These are phyloP conservation scores for Neopipo cinnamomea DNA, from an alignment of 2,113 vertebrate species.

Conservation along the genomic window DNA sequence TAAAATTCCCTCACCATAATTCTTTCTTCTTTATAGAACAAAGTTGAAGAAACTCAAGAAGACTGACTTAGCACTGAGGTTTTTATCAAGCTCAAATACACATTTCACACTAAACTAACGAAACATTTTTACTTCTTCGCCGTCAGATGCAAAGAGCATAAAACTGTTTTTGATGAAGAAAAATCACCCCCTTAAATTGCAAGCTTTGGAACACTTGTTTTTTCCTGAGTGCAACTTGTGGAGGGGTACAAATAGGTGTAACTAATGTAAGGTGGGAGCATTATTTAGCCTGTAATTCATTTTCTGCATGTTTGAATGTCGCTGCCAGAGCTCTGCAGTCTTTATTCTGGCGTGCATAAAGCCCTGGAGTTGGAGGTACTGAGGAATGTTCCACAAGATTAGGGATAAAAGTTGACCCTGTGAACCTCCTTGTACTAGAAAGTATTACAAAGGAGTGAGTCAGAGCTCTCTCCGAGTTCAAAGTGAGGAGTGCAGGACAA, in stretches of 20 bases:
- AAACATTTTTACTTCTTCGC: not conserved
- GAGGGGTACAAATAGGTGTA: not conserved
- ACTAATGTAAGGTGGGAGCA: not conserved
- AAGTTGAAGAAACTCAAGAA: not conserved
- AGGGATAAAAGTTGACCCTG: conserved; percentile 27
- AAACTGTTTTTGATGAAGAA: not conserved
- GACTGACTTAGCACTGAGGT: not conserved
- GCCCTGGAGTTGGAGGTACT: not conserved
- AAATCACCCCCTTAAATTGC: not conserved
- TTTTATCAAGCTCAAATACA: not conserved
- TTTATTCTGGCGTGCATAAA: not conserved
- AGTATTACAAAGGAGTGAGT: not conserved
- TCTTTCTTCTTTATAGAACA: not conserved
- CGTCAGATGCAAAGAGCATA: not conserved
- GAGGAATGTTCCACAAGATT: conserved; percentile 8
- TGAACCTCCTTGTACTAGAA: not conserved
- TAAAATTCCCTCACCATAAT: not conserved
- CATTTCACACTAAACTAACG: not conserved
- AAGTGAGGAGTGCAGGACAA: not conserved
- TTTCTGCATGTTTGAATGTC: not conserved
- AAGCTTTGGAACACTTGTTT: not conserved
- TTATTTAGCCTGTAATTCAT: not conserved
- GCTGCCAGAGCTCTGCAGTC: not conserved
- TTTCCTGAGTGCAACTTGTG: not conserved
- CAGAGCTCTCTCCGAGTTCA: not conserved